Evolutionary conservation across 2,888 invertebrate genomes (phyloP), one percentile per base, ranked within the genome.

Genomic region (Ischnura elegans): DNA sequence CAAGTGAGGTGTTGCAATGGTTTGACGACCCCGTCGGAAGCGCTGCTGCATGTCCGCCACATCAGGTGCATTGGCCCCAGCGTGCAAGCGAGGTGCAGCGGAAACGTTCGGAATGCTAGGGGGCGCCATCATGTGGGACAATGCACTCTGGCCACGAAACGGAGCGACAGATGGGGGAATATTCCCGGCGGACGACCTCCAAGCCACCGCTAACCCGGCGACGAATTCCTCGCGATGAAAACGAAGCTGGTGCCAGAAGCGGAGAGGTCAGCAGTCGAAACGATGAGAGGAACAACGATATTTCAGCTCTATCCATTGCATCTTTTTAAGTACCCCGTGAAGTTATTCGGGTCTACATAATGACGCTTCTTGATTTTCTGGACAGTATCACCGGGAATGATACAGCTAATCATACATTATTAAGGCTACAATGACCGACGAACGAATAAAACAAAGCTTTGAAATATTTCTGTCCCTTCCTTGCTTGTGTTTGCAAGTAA

Each of bases 81-180:
- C 66, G 66, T 47, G 66, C 25, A 25, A 0, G 29, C n/a, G 76
- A 76, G 36, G 36, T 76, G 76, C 76, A 76, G 36, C 76, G 76
- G 76, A 76, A 76, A 76, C 36, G 36, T 76, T 76, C 76, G 76
- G 76, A 76, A 76, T 76, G 76, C 36, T 16, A 2, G 36, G 36
- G 61, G 19, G 61, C 29, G 76, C 76, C 76, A 76, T 36, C 76
- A 36, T 36, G 29, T 36, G 76, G 76, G 76, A 76, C 76, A 76
- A 76, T 76, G 76, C 76, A 76, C 76, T 76, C 76, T 76, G 76
- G 29, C 76, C 76, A 76, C 76, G 36, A 29, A 76, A 76, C 36
- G 36, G 29, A 61, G n/a, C 25, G 61, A 61, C 25, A 1, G 8
- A 6, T 21, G 19, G 25, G 16, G 25, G 36, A 76, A 76, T 10